Base-by-base conservation (phyloP, 2,113 vertebrate genomes). In the Pavo muticus region DNA sequence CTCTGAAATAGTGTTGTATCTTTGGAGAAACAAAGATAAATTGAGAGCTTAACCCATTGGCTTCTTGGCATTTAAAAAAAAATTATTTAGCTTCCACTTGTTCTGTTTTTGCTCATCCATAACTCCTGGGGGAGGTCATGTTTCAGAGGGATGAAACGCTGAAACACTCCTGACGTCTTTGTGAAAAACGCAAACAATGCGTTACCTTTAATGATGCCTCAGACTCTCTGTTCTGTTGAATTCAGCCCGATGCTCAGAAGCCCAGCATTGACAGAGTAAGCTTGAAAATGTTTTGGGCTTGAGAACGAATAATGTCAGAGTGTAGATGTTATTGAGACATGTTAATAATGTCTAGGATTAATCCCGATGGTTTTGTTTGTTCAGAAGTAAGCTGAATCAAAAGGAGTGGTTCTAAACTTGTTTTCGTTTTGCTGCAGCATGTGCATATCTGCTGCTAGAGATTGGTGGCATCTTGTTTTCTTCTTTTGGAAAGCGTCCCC, bases 1-100 rank as follows among this genome's bases (percentile, higher is more conserved):
- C 92, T 93, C 84, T 75, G 77, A 4, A 54, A 74, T 87, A 78
- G 80, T 50, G 92, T 50, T 92, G 92, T 94, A 94, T 91, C 96
- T 96, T 79, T 93, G 88, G 73, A 97, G 95, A 87, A 97, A 96
- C 95, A 95, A 95, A 96, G 96, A 97, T 97, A 93, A 96, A 97
- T 96, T 90, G 94, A 96, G 94, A 97, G 96, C 90, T 97, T 97
- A 97, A 97, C 96, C 96, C 93, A n/a, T 82, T 97, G 96, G 93
- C 94, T 97, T 95, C 92, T 96, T 90, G 90, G 86, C 91, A 65
- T 94, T 93, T 61, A 6, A 84, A 91, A 80, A 48, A 78, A 78
- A 94, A 94, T 88, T 75, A 92, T 90, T 91, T 86, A 94, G 87
- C 93, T 95, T 95, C 94, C 88, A 94, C 92, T 97, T 89, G 88